Percentiles rank a stretch among this genome's conserved stretches.
These are phyloP conservation scores for Dusona sp. DNA, from an alignment of 2,888 invertebrate genomes.

Conservation along the genomic window DNA sequence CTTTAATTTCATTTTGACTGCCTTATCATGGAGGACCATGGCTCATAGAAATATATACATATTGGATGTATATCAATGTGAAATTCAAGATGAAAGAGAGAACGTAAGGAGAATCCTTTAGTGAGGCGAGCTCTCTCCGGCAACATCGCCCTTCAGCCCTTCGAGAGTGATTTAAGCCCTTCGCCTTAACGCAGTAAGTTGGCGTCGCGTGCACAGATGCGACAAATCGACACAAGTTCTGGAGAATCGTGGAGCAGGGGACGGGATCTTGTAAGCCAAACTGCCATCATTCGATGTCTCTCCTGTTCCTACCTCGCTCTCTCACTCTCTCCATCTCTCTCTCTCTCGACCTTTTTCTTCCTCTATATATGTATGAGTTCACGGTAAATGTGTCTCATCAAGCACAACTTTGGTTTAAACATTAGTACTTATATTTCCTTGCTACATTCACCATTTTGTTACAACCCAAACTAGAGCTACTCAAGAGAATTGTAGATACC, in stretches of 20 bases:
- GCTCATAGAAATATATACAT: background rate
- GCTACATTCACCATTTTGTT: conserved; percentile 26
- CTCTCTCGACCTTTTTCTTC: background rate
- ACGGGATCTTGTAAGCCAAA: conserved; percentile 55
- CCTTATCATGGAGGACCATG: background rate
- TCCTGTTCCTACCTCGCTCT: conserved; percentile 16
- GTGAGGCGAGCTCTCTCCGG: conserved; percentile 23
- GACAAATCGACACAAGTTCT: conserved; percentile 84
- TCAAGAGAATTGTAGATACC: background rate
- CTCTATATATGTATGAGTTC: background rate
- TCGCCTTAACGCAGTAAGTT: conserved; percentile 82
- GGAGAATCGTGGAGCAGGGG: conserved; percentile 72
- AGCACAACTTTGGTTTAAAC: conserved; percentile 63
- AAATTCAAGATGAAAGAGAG: conserved; percentile 13
- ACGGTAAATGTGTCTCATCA: conserved; percentile 48
- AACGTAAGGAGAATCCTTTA: conserved; percentile 12
- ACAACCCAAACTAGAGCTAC: background rate
- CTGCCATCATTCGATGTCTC: conserved; percentile 56
- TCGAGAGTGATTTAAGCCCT: conserved; percentile 82
- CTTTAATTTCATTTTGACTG: background rate
- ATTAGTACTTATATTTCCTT: conserved; percentile 49
- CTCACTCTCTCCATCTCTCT: background rate
- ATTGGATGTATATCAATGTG: conserved; percentile 8
- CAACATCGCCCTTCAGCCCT: conserved; percentile 69
- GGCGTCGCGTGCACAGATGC: conserved; percentile 83